A percentile compares a stretch with the other conserved stretches of the same genome.
These are phyloP conservation scores for Temnothorax longispinosus DNA, from an alignment of 1,140 invertebrate species.

Conservation along the genomic window DNA sequence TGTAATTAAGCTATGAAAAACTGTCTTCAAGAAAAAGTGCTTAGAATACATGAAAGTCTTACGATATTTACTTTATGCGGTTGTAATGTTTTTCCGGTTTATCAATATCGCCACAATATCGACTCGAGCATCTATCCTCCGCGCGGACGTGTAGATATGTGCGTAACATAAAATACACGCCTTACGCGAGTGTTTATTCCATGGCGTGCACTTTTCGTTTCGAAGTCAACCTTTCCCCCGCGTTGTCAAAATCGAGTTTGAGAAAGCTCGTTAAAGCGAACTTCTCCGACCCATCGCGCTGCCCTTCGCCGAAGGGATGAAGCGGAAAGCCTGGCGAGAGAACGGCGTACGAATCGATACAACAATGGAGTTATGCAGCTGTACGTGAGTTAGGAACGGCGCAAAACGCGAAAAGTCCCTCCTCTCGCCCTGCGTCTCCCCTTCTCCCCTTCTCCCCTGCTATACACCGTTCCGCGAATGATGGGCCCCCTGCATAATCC, in stretches of 20 bases:
- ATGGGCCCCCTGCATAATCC: conserved; percentile 71
- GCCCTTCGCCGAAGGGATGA: conserved; percentile 55
- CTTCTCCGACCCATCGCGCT: conserved; percentile 45
- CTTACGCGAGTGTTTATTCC: conserved; percentile 54
- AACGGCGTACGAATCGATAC: conserved; percentile 70
- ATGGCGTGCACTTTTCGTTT: conserved; percentile 23
- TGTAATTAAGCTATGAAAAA: neutral
- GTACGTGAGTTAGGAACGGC: conserved; percentile 59
- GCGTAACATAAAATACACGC: conserved; percentile 9
- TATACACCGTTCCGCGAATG: conserved; percentile 47
- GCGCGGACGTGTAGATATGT: neutral
- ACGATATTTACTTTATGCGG: neutral
- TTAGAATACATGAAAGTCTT: neutral
- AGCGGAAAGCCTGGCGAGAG: conserved; percentile 58
- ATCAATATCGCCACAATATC: conserved; percentile 13
- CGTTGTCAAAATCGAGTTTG: conserved; percentile 71
- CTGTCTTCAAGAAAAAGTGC: neutral
- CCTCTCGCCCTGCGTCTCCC: neutral
- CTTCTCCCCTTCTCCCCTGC: neutral
- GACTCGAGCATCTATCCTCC: neutral
- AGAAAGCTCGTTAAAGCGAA: conserved; percentile 75
- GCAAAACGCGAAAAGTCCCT: conserved; percentile 71
- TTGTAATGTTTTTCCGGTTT: neutral
- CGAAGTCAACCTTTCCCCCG: conserved; percentile 53
- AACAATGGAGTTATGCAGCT: conserved; percentile 76